Evolutionary conservation across 2,797 vertebrate genomes (phyloP), one percentile per base, ranked within the genome.

Genomic region (Leptatherina wallacei): DNA sequence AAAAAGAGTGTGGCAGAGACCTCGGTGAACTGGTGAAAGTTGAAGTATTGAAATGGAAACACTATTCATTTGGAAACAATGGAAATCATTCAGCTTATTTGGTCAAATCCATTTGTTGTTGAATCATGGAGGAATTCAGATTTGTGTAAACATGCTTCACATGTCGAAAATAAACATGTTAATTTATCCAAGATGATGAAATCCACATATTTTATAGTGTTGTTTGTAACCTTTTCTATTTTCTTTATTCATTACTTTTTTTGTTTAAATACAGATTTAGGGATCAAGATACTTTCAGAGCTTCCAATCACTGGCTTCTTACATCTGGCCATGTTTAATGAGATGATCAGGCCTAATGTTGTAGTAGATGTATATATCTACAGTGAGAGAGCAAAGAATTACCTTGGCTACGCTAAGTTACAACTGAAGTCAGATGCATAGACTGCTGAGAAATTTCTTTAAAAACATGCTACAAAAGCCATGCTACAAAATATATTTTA

Each of bases 1-100:
- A 68, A 44, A 65, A 36, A 44, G 16, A 42, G 27, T 1, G 12
- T 51, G 59, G 61, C 44, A 65, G 58, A 73, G 44, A 52, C 24
- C 42, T 47, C 8, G 42, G 42, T 20, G 6, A 47, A 47, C 18
- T 47, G 42, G 42, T 42, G 40, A 42, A 14, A 40, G 7, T 40
- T 2, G 13, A 42, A 42, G 40, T 42, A 18, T 18, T 42, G 14
- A 42, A 42, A 42, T 52, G 51, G 51, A 52, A 52, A 24, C 7
- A 35, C n/a, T 11, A 4, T 24, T 12, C 13, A 29, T 13, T 6
- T 27, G 24, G 51, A 14, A 27, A 14, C 4, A 27, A 14, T 1
- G 1, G 49, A 52, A 24, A 24, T 27, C 3, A 11, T 52, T n/a
- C 22, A 12, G 22, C 12, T 49, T 42, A 3, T 47, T 47, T 47